Base-by-base conservation (phyloP, 1,140 invertebrate genomes). In the Halesus radiatus region DNA sequence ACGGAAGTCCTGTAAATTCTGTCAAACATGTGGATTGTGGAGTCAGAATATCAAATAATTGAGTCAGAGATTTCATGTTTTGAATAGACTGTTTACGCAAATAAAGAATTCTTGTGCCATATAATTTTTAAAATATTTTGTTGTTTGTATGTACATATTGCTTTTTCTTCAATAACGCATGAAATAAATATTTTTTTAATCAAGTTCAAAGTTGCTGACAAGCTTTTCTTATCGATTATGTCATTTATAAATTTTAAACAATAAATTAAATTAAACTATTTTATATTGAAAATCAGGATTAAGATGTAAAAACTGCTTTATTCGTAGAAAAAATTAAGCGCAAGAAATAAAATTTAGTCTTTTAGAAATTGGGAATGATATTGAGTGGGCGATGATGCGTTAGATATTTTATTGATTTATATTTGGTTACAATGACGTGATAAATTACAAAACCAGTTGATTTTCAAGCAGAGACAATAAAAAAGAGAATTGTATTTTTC, bases 341-440 rank as follows among this genome's bases (percentile, higher is more conserved):
- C 18, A 64, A 8, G 22, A 64, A 64, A 23, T 32, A 16, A 64
- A 23, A 64, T 29, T 29, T 64, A 64, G 60, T 32, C 22, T 64
- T 64, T 64, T 23, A 23, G 60, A 64, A 23, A 26, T 23, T 29
- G 60, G 29, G 26, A 29, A 29, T 29, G 26, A 2, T 29, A 29
- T 29, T 37, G 32, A 37, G 32, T 37, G 32, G 10, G 16, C 3
- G 26, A 64, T 64, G 7, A 64, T 26, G 4, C 18, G 32, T 45
- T 68, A 68, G 64, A 68, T 37, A 45, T 68, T 68, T 68, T 68
- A 68, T 64, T 64, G 29, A 68, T 50, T 45, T 68, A n/a, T 68
- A 68, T 68, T 68, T 68, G 64, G 64, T 68, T 68, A 18, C 64
- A 68, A 68, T 32, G 4, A 50, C 20, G 26, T 22, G 18, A 6